Base-by-base conservation (phyloP, 2,113 vertebrate species). In the Ptilorrhoa leucosticta region DNA sequence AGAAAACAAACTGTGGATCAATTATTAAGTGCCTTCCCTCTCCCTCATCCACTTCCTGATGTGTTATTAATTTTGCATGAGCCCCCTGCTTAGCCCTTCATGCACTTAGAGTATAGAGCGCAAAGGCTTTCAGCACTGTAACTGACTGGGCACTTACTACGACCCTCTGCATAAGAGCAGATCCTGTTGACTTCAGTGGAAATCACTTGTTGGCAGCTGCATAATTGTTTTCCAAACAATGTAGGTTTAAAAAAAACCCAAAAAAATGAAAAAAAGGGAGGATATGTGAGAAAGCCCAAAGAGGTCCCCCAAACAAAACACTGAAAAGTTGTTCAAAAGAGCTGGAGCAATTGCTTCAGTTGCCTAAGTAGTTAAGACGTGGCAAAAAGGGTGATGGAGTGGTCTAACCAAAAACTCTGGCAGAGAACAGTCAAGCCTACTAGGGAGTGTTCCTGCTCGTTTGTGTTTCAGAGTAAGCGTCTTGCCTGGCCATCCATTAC, bases 51-150 rank as follows among this genome's bases (percentile, higher is more conserved):
- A 22, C 64, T 75, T 94, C 57, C 84, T 89, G 73, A 58, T 89
- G 73, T 53, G 61, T 42, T 91, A 84, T 96, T 96, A 96, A 95
- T 96, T 95, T 96, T 96, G 69, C 79, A 96, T 93, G 93, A 95
- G 63, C 48, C 33, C 47, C 81, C 45, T 80, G 82, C 86, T 28
- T 56, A 65, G 75, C 51, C 69, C 51, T 92, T 90, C 77, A 53
- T 89, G 91, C 65, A 42, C 60, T 91, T 57, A 71, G n/a, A 16
- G 20, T 64, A 33, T 11, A 77, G 54, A 89, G 64, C 8, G 9
- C 54, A 87, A 77, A 92, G 79, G 64, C 93, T 93, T 92, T 95
- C 89, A 92, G 83, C 39, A 5, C 65, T 63, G 45, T 40, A 57
- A 94, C 35, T 39, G 61, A 42, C 64, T 54, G 73, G 44, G 63